Conservation (phyloP, 2,888 invertebrate species). For the Argyresthia goedartella region DNA sequence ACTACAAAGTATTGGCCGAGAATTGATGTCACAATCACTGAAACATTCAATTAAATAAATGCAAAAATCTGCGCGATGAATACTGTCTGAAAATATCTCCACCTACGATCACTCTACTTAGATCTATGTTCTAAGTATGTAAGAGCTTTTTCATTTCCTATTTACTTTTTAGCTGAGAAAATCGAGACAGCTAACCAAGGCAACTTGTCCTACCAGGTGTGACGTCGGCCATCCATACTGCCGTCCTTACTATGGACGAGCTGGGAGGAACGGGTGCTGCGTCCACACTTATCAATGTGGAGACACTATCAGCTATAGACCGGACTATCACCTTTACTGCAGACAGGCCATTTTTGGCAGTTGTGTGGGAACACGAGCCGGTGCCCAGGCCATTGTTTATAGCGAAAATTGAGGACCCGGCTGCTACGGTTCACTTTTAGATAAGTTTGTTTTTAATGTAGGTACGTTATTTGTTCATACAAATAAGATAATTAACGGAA, state of each 20-base stretch:
- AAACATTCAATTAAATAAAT: too few species aligned
- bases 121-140: too few species aligned
- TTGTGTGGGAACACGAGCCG: slow-evolving; percentile 51
- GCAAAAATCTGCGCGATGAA: too few species aligned
- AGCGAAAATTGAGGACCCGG: slow-evolving; percentile 57
- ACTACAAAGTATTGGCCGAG: too few species aligned
- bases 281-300: slow-evolving; percentile 48
- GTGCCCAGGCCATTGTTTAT: slow-evolving; percentile 59
- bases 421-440: background rate
- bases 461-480: too few species aligned
- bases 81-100: too few species aligned
- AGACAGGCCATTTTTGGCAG: slow-evolving; percentile 60
- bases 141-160: too few species aligned
- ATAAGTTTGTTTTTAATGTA: background rate
- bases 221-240: slow-evolving; percentile 58
- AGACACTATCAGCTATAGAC: slow-evolving; percentile 57
- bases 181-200: too few species aligned
- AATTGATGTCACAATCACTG: too few species aligned
- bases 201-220: slow-evolving; percentile 38
- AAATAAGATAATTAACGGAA: too few species aligned
- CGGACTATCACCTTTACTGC: slow-evolving; percentile 38
- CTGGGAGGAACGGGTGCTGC: slow-evolving; percentile 61
- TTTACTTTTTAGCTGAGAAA: too few species aligned
- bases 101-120: too few species aligned
- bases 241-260: slow-evolving; percentile 63